Base-by-base conservation (phyloP, 2,888 invertebrate species). In the Cheilosia variabilis region DNA sequence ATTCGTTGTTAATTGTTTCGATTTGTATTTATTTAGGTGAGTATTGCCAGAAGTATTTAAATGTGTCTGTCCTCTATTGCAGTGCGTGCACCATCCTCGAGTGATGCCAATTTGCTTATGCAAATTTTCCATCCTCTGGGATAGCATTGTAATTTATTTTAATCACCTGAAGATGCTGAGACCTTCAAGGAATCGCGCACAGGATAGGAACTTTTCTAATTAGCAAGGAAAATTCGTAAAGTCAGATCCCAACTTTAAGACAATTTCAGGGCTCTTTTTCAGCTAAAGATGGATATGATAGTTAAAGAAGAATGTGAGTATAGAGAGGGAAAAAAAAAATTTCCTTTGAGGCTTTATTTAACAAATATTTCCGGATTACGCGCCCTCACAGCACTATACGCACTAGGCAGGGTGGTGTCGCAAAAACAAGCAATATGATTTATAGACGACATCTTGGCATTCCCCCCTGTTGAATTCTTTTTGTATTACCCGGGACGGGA, bases 21-120 rank as follows among this genome's bases (percentile, higher is more conserved):
- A 86, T 86, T 86, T 86, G 86, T 86, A 81, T 86, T 86, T 86
- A 81, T 86, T 86, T 86, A 86, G 84, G 65, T 66, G 75, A 71
- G 75, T 45, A 76, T 75, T 75, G 69, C 69, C 37, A 37, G 37
- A 66, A 66, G 78, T 73, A 52, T 79, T 71, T 72, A 60, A 50
- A 19, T 13, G 24, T 19, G 65, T 22, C 57, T 31, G 31, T 31
- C 31, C 52, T 47, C 57, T 24, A 7, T 52, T 7, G 37, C 47
- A 13, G 22, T 55, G 22, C 22, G 34, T 66, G 58, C 53, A 53
- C 58, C 57, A 72, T 68, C 37, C 27, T 27, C 37, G n/a, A 47
- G 69, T 17, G 24, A 58, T 65, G 45, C 37, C 76, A 86, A 86
- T 86, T 86, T 86, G 52, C 13, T 72, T 86, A 86, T 86, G 86